A percentile compares a stretch with the other conserved stretches of the same genome.
Evolutionary conservation across 2,113 vertebrate species (phyloP).

Genomic region (Hippocampus abdominalis): DNA sequence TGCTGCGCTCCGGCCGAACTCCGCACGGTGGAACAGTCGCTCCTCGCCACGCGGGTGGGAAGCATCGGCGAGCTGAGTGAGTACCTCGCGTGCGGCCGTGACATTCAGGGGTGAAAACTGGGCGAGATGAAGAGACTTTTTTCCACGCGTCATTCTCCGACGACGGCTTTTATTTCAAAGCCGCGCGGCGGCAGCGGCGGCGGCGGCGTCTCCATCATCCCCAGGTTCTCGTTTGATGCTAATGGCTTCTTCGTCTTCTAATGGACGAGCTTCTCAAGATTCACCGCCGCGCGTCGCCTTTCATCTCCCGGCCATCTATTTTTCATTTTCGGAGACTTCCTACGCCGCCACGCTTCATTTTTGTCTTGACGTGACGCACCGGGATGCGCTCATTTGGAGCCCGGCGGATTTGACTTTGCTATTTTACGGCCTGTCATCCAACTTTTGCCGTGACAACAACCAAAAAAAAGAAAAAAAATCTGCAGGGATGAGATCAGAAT

Average conservation of each 20-base stretch:
- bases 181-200: too few species aligned
- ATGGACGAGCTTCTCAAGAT: constrained; percentile 30
- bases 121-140: neutral
- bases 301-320: constrained; percentile 44
- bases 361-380: constrained; percentile 23
- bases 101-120: neutral
- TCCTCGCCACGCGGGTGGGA: constrained; percentile 90
- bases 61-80: constrained; percentile 97
- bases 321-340: constrained; percentile 48
- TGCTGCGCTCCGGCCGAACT: constrained; percentile 91
- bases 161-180: neutral
- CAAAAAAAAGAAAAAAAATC: too few species aligned
- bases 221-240: constrained; percentile 7
- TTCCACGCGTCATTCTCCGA: neutral
- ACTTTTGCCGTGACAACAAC: too few species aligned
- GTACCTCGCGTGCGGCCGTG: constrained; percentile 26
- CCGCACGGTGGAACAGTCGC: constrained; percentile 90
- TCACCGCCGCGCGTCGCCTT: constrained; percentile 38
- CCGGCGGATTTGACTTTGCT: too few species aligned
- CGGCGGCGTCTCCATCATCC: constrained; percentile 45
- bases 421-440: too few species aligned
- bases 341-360: constrained; percentile 37
- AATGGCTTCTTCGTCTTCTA: constrained; percentile 11
- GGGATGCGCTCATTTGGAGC: too few species aligned
- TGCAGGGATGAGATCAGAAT: too few species aligned